These are phyloP conservation scores for Mola mola DNA, from an alignment of 2,113 vertebrate species.

Conservation along the genomic window DNA sequence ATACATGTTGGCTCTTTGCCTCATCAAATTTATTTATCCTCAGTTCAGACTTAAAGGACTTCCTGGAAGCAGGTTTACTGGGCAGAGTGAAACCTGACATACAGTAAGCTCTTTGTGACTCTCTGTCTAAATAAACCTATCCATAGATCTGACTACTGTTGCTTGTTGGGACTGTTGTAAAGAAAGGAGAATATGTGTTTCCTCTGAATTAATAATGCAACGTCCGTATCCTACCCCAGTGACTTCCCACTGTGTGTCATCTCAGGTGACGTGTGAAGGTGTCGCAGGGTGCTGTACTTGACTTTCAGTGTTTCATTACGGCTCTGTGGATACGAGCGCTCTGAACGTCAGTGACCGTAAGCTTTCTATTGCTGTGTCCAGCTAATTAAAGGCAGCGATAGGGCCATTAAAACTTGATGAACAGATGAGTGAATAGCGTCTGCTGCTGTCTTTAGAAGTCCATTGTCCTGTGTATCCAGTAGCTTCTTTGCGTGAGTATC, in stretches of 20 bases:
- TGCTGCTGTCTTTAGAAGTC: slow-evolving; percentile 44
- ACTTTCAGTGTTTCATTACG: slow-evolving; percentile 64
- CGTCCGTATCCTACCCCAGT: slow-evolving; percentile 36
- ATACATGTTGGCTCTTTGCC: not conserved
- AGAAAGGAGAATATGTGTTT: slow-evolving; percentile 28
- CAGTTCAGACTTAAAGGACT: too few species aligned
- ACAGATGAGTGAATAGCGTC: slow-evolving; percentile 26
- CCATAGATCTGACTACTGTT: not conserved
- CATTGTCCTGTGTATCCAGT: slow-evolving; percentile 22
- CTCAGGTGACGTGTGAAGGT: slow-evolving; percentile 47
- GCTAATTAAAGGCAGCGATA: slow-evolving; percentile 60
- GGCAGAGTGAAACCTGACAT: not conserved
- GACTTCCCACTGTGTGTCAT: slow-evolving; percentile 39
- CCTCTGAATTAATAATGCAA: slow-evolving; percentile 60
- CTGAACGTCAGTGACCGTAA: slow-evolving; percentile 4
- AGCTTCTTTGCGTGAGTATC: slow-evolving; percentile 25
- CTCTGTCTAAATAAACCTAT: not conserved
- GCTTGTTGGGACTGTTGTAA: slow-evolving; percentile 17
- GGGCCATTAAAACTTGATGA: slow-evolving; percentile 59
- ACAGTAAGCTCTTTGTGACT: not conserved
- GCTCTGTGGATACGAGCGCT: slow-evolving; percentile 4
- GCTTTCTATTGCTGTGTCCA: slow-evolving; percentile 30
- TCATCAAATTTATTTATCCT: too few species aligned
- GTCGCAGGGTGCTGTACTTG: slow-evolving; percentile 9
- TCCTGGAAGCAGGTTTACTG: not conserved